Evolutionary conservation across 2,113 vertebrate genomes (phyloP), one percentile per base, ranked within the genome.

Genomic region (Lophius piscatorius): DNA sequence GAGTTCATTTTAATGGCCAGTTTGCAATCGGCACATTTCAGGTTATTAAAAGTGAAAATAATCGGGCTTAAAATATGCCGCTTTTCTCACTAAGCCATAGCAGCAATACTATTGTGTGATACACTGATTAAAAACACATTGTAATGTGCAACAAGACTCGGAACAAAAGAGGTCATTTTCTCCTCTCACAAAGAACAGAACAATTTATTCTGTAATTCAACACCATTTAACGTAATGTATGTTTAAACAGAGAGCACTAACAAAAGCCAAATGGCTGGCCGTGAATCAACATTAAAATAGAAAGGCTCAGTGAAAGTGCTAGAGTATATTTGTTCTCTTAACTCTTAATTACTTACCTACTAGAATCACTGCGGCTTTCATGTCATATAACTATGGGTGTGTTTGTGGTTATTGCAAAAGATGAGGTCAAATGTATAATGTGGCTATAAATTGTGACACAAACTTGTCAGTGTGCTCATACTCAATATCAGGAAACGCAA

Each of bases 131-230:
- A 75, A 85, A 66, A 49, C 33, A 50, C 45, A 8, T 69, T 71
- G 44, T 14, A 61, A 68, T 0, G 17, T 54, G 48, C 31, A 38
- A 71, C 13, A 36, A 41, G 3, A 12, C 36, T 38, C 62, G 63
- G 47, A 61, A 70, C 31, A 73, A 78, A 69, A 42, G 26, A 21
- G 63, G 50, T 20, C 0, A 52, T 49, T 61, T 52, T 73, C 31
- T 70, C 34, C 10, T 63, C 44, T 59, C 29, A 34, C 35, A 46
- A n/a, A 63, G 44, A 56, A 28, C 38, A 36, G 47, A 45, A 48
- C 41, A 62, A 63, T 80, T 71, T 67, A 47, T 23, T 36, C 26
- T 41, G 54, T 60, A 78, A 81, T 80, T 73, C 57, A 57, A 80
- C 17, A 67, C 18, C 12, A 69, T 74, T 78, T 77, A 68, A 54